Base-by-base conservation (phyloP, 2,888 invertebrate genomes). In the Salpingus planirostris region DNA sequence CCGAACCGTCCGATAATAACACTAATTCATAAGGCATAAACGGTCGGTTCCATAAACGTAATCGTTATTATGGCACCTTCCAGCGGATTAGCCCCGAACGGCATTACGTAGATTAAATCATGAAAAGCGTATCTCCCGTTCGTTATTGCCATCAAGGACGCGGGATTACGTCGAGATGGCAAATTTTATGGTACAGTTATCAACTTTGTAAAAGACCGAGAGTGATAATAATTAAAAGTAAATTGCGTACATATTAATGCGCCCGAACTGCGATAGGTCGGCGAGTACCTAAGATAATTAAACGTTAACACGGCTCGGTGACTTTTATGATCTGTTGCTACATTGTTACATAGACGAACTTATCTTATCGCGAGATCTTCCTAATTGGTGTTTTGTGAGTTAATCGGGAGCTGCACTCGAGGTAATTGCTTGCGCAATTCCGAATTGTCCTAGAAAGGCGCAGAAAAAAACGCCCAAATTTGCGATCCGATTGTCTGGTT, bases 251-350 rank as follows among this genome's bases (percentile, higher is more conserved):
- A 23, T 15, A 35, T 30, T 23, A 23, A 14, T 24, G 21, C 24
- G 27, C 27, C 27, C 24, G 22, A n/a, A n/a, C n/a, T 21, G n/a
- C n/a, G n/a, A n/a, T n/a, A n/a, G n/a, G n/a, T n/a, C n/a, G n/a
- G n/a, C 25, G 13, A 29, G 23, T 25, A 34, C 21, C 35, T 30
- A 13, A 27, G 15, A 27, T 35, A 35, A 35, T 35, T 29, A 35
- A 35, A 35, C 26, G 29, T 34, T 34, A 35, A 35, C 35, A 35
- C 30, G 35, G 26, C 22, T 35, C 18, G 35, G 30, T 35, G 35
- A 35, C 35, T 35, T n/a, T 35, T 35, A 35, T 30, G 35, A 35
- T 29, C 30, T 37, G 37, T 37, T 37, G 11, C 26, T 29, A 26
- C 24, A 33, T 33, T 37, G 37, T 33, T 6, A 27, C n/a, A n/a